phyloP scores from a whole-genome alignment of 2,797 vertebrate genomes.

The Sitta carolinensis region DNA sequence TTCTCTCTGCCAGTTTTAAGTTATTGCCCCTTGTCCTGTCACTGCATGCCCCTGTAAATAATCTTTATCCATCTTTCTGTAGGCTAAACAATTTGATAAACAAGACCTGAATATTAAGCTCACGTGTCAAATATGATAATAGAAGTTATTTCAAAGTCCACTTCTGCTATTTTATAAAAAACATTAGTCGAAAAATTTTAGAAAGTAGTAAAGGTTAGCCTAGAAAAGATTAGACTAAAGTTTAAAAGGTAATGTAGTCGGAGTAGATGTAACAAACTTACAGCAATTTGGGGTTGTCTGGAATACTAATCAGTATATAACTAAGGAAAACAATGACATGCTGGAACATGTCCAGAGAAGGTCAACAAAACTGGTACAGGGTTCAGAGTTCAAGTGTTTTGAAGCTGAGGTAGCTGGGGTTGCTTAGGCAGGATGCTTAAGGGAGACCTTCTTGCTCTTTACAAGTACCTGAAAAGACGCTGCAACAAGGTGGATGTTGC shows the following conservation, averaged over 20 bases:
- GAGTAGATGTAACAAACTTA: neutral
- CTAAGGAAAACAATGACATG: neutral
- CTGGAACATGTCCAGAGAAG: neutral
- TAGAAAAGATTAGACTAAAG: neutral
- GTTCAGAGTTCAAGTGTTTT: neutral
- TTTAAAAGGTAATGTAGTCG: neutral
- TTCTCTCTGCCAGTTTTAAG: neutral
- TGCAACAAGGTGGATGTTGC: neutral
- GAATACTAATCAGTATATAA: neutral
- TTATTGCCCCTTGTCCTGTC: neutral
- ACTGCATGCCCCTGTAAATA: neutral
- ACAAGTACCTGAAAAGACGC: rapidly evolving
- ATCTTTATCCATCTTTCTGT: neutral
- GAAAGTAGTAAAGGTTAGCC: neutral
- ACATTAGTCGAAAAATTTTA: neutral
- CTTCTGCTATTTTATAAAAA: neutral
- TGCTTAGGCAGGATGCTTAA: neutral
- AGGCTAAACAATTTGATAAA: neutral
- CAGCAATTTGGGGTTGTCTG: neutral
- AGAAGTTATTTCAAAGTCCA: neutral
- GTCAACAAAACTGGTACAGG: neutral
- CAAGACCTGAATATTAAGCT: neutral
- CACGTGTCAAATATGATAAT: neutral
- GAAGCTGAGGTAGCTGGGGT: neutral
- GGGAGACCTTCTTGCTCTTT: neutral